Evolutionary conservation across 2,888 invertebrate species (phyloP), one percentile per base, ranked within the genome.

Genomic region (Ashinkailepas kermadecensis): DNA sequence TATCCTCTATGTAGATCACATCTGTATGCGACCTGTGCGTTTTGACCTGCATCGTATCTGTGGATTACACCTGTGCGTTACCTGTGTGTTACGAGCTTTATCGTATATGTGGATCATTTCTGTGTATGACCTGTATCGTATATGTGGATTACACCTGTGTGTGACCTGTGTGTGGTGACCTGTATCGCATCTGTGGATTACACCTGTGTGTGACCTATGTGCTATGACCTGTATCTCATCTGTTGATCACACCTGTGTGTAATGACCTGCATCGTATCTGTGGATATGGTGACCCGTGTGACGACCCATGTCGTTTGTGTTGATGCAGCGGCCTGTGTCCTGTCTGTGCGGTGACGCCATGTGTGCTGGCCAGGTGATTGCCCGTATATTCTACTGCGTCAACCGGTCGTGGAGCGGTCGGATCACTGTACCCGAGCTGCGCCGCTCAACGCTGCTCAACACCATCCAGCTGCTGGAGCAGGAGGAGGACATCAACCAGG

Each of bases 321-420:
- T 18, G 15, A 18, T 12, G 39, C 39, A 39, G 39, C 39, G 39
- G 39, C 21, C 62, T 21, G 21, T 12, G 13, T 64, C 62, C 1
- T 15, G 13, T 21, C 4, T 4, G 18, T 64, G 18, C 18, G 62
- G 62, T 64, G 62, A 21, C 18, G 18, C 12, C 18, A 64, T 64
- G 62, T 18, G 62, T 12, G 18, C 4, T 21, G 15, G 89, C 18
- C 89, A 94, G 94, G 94, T 99, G 86, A 97, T 98, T 87, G 96
- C 97, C 85, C 92, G 99, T 88, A 97, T 99, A 90, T 98, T 95
- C 89, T 99, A 97, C 89, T 94, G 94, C 88, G 96, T 97, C 81
- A 97, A 97, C 89, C 92, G 97, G 85, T 95, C 97, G 84, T 99
- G 99, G 99, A 95, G 96, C 81, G 97, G 97, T 21, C 92, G 91